phyloP scores from a whole-genome alignment of 2,888 invertebrate species.

The Tenthredo amoena region DNA sequence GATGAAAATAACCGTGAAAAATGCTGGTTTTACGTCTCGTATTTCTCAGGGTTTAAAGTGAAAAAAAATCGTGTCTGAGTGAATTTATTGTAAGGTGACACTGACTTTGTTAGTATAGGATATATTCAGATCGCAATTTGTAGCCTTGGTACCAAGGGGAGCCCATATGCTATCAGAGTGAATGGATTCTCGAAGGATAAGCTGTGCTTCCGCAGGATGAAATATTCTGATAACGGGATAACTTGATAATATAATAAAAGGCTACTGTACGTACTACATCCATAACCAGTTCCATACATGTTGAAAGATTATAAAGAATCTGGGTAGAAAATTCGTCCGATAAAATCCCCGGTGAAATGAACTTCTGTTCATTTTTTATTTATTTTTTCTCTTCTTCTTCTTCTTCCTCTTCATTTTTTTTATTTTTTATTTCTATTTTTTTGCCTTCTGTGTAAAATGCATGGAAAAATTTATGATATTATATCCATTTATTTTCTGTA shows the following conservation, averaged over 20 bases:
- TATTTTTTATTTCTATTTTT: too few species aligned
- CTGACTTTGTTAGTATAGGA: background rate
- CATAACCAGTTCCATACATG: background rate
- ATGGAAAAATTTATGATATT: background rate
- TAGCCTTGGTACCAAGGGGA: background rate
- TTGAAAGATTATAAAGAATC: slow-evolving; percentile 2
- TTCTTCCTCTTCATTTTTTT: too few species aligned
- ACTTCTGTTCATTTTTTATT: background rate
- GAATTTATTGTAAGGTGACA: slow-evolving; percentile 6
- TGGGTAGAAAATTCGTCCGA: background rate
- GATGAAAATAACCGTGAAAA: background rate
- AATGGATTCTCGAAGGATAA: slow-evolving; percentile 31
- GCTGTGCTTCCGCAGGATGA: slow-evolving; percentile 15
- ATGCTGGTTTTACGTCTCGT: background rate
- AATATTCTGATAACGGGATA: slow-evolving; percentile 44
- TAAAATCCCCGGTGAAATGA: background rate
- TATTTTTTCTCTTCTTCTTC: too few species aligned
- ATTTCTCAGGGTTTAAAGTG: background rate
- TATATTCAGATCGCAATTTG: slow-evolving; percentile 13
- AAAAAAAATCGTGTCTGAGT: background rate
- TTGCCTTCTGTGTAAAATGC: background rate
- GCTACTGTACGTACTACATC: background rate
- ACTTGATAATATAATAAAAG: slow-evolving; percentile 21
- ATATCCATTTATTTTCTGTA: background rate
- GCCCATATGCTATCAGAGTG: background rate